Conservation (phyloP, 2,797 vertebrate genomes). For the Urocyon cinereoargenteus region DNA sequence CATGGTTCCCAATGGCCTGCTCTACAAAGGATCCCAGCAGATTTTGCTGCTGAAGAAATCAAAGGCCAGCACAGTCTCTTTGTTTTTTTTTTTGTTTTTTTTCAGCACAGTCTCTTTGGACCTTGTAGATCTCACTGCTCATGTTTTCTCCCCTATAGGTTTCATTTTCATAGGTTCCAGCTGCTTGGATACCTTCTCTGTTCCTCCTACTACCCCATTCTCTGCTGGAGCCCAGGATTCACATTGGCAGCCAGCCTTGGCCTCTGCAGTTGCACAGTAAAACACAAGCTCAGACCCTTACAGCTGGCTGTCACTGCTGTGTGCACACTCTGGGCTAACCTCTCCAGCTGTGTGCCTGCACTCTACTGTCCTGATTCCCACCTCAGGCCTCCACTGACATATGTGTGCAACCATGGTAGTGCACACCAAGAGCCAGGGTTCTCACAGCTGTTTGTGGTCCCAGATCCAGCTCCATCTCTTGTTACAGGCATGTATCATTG, state of each 20-base stretch:
- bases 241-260: not conserved
- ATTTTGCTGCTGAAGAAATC: not conserved
- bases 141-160: not conserved
- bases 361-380: not conserved
- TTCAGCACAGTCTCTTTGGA: no score
- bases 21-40: not conserved
- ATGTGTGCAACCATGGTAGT: no score
- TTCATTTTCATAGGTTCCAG: not conserved
- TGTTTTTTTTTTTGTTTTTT: no score
- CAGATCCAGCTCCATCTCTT: not conserved
- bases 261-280: not conserved
- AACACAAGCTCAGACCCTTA: not conserved
- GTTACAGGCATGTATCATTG: not conserved
- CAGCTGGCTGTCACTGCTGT: not conserved
- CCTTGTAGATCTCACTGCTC: no score
- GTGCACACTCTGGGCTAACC: not conserved
- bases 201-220: no score
- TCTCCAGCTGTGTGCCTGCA: not conserved
- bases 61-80: no score
- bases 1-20: accelerated
- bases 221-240: not conserved
- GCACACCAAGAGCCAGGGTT: not conserved
- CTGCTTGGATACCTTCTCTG: not conserved
- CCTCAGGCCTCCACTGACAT: not conserved
- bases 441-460: not conserved